Percentiles rank a stretch among this genome's conserved stretches.
Evolutionary conservation across 2,113 vertebrate species (phyloP).

Genomic region (Paracanthobrama guichenoti): DNA sequence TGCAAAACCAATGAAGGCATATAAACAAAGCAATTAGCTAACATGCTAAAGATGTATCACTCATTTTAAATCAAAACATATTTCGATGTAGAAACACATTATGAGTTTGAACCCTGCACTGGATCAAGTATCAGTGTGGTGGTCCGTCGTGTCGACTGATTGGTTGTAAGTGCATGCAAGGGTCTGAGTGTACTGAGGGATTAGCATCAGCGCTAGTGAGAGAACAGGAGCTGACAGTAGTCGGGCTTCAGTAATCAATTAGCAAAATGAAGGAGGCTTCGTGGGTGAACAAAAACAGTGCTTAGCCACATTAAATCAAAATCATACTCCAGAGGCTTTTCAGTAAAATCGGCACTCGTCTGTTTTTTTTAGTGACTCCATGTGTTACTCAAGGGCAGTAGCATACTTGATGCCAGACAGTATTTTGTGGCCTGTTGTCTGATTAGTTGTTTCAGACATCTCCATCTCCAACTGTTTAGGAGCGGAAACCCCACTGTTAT

Average conservation of each 20-base stretch:
- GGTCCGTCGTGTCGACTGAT: neutral
- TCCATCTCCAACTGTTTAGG: neutral
- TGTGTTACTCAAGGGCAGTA: neutral
- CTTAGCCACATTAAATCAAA: constrained; percentile 52
- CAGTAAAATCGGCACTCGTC: neutral
- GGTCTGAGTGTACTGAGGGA: constrained; percentile 30
- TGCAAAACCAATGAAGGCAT: neutral
- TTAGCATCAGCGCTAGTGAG: constrained; percentile 39
- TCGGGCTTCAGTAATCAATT: constrained; percentile 45
- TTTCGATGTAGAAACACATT: neutral
- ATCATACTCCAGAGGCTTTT: constrained; percentile 36
- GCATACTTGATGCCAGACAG: constrained; percentile 31
- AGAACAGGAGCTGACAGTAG: constrained; percentile 50
- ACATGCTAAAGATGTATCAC: neutral
- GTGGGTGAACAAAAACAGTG: constrained; percentile 50
- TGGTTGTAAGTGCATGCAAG: neutral
- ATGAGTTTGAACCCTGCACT: neutral
- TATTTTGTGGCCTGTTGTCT: constrained; percentile 12
- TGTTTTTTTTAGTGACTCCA: neutral
- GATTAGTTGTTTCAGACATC: constrained; percentile 29
- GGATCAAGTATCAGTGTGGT: neutral
- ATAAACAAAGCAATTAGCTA: neutral
- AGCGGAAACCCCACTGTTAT: neutral
- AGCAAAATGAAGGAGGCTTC: constrained; percentile 33
- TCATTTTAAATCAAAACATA: neutral